Base-by-base conservation (phyloP, 2,113 vertebrate species). In the Oreochromis aureus region DNA sequence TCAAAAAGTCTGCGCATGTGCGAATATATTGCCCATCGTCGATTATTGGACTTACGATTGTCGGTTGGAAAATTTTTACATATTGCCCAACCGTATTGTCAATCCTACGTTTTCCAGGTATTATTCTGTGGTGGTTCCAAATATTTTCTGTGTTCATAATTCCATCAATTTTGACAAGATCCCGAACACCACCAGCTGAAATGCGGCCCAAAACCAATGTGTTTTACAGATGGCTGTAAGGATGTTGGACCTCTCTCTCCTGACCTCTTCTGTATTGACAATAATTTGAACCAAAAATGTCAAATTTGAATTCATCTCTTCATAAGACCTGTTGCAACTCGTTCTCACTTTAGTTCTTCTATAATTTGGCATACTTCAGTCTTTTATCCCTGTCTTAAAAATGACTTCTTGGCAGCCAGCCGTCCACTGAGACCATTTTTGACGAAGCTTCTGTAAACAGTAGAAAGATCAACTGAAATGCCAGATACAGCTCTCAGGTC, bases 21-120 rank as follows among this genome's bases (percentile, higher is more conserved):
- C 6, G 1, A 27, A 27, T 58, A 58, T 0, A 5, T 58, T 27
- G 24, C 55, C 24, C 55, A 8, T 58, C 6, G 6, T 58, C 6
- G 4, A 58, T 58, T 27, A 58, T 24, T 58, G 55, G 24, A 58
- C 24, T 58, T 15, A 58, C 0, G 0, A 27, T 27, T 56, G 55
- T 27, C 6, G 0, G 55, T 27, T 0, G 55, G 55, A 58, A 58
- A 58, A 27, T 8, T 0, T 56, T 27, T 58, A 58, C 55, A 58
- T 1, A 58, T 15, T 4, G 24, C 55, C 55, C 55, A 15, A 27
- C 6, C 27, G 3, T 1, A 3, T 55, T 13, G 54, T 56, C 12
- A 30, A 16, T 59, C 56, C 13, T 59, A 59, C 15, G 0, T 59
- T 59, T 58, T 27, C 55, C 12, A 58, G 55, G 27, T 58, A 27